These are phyloP conservation scores for Chiloscyllium plagiosum DNA, from an alignment of 2,113 vertebrate species.

Conservation along the genomic window DNA sequence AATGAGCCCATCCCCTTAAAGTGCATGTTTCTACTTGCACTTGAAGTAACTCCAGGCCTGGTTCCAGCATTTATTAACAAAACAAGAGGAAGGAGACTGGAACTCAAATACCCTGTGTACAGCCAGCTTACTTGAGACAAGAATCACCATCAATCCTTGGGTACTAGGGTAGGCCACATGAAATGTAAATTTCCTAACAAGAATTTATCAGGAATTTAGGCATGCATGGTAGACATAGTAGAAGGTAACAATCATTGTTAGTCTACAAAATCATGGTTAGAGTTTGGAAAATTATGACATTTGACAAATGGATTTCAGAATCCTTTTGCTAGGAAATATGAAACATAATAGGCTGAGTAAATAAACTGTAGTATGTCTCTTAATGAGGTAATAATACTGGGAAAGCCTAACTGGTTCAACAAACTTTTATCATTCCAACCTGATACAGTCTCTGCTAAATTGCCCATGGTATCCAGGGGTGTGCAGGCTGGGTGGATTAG, in stretches of 20 bases:
- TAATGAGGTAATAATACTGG: background rate
- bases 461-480: too few relatives aligned
- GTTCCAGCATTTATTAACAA: background rate
- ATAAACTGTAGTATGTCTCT: background rate
- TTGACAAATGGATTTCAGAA: background rate
- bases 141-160: background rate
- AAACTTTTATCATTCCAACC: background rate
- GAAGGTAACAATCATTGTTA: background rate
- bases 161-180: background rate
- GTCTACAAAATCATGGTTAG: background rate
- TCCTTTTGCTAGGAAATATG: background rate
- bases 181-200: background rate
- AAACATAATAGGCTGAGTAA: background rate
- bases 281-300: background rate
- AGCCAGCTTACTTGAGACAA: background rate
- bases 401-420: background rate
- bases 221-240: background rate
- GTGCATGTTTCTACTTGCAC: background rate
- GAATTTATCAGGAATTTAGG: background rate
- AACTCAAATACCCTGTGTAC: background rate
- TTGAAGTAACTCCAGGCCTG: background rate
- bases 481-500: too few relatives aligned
- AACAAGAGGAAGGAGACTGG: background rate
- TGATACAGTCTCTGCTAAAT: background rate
- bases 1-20: background rate